Evolutionary conservation across 2,888 invertebrate genomes (phyloP).

Genomic region (Phytoseiulus persimilis): DNA sequence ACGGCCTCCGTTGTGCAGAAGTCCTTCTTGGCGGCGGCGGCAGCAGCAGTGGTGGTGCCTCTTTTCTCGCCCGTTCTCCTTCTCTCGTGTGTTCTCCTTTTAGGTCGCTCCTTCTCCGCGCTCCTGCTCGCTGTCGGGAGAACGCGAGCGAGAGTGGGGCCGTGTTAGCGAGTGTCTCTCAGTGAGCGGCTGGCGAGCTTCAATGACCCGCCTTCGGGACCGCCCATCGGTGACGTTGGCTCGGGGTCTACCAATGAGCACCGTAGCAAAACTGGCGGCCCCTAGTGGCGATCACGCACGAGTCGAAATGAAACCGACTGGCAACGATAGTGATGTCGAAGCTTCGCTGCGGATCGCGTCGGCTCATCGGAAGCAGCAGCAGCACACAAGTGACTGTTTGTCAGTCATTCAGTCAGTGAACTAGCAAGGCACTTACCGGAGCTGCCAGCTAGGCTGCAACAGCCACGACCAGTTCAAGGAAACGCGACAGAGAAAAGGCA

Average conservation of each 20-base stretch:
- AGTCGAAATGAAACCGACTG: not conserved
- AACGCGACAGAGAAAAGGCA: not conserved
- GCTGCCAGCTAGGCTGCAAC: not conserved
- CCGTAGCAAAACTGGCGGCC: not conserved
- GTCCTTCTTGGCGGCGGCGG: not conserved
- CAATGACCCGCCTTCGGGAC: not conserved
- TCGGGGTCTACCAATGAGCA: not conserved
- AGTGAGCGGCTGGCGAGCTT: not conserved
- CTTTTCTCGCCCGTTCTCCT: not conserved
- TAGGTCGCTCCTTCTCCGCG: not conserved
- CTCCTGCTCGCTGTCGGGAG: not conserved
- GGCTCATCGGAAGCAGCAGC: not conserved
- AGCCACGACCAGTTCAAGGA: not conserved
- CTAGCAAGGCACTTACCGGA: not conserved
- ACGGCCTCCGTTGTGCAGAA: not conserved
- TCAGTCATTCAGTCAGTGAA: constrained; percentile 5
- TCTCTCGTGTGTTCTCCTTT: not conserved
- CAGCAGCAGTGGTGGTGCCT: not conserved
- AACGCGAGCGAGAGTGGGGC: not conserved
- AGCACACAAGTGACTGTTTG: not conserved
- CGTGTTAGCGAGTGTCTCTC: not conserved
- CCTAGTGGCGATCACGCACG: constrained; percentile 5
- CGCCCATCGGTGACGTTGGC: not conserved
- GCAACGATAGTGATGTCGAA: constrained; percentile 5
- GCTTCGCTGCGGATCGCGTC: not conserved